Conservation (phyloP, 2,797 vertebrate species). For the Morelia viridis region DNA sequence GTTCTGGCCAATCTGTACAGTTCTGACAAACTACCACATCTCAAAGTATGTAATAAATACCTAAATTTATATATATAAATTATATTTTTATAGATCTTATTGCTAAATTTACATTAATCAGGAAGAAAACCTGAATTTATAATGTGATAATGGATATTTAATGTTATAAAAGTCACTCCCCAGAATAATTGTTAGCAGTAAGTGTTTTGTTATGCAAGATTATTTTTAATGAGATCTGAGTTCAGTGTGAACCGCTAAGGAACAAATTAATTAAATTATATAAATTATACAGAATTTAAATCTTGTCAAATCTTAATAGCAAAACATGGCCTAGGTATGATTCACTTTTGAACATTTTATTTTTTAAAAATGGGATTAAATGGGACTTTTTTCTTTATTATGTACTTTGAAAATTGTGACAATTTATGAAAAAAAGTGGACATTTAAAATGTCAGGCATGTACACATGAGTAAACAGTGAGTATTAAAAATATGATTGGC, state of each 20-base stretch:
- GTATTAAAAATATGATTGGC: background rate
- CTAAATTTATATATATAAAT: conserved; percentile 32
- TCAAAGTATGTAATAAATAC: conserved; percentile 9
- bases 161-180: conserved; percentile 30
- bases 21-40: conserved; percentile 41
- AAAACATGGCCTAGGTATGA: background rate
- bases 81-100: conserved; percentile 27
- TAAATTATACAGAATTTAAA: background rate
- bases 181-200: conserved; percentile 47
- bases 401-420: background rate
- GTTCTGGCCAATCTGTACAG: background rate
- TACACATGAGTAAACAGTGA: background rate
- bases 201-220: conserved; percentile 26
- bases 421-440: background rate
- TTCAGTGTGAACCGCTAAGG: background rate
- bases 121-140: conserved; percentile 45
- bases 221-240: conserved; percentile 44
- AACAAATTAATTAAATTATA: conserved; percentile 45
- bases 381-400: background rate
- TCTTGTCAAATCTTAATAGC: too few relatives aligned
- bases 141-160: conserved; percentile 14
- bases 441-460: background rate
- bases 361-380: background rate
- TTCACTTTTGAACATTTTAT: background rate
- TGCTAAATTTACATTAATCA: conserved; percentile 43